Conservation (phyloP, 1,140 invertebrate genomes). For the Dendroctonus valens region DNA sequence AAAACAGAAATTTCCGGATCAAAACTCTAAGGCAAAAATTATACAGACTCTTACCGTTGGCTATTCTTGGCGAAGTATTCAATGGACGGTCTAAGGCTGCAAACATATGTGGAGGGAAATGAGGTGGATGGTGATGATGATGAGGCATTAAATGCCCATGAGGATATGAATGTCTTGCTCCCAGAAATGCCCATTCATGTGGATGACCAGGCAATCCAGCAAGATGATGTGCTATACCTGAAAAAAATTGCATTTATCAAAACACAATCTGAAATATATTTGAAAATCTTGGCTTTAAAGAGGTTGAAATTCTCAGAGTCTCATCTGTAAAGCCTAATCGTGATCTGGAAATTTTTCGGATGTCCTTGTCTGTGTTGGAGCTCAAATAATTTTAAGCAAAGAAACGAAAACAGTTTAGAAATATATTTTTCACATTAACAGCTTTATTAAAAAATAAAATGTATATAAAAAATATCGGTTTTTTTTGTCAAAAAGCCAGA, state of each 20-base stretch:
- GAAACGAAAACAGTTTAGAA: too few species aligned
- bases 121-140: conserved; percentile 49
- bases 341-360: too few species aligned
- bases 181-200: conserved; percentile 61
- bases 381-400: too few species aligned
- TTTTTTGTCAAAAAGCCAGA: too few species aligned
- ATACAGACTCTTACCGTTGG: conserved; percentile 45
- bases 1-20: too few species aligned
- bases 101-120: conserved; percentile 61
- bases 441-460: too few species aligned
- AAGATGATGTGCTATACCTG: conserved; percentile 66
- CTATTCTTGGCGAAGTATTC: conserved; percentile 49
- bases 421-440: too few species aligned
- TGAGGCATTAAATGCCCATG: conserved; percentile 55
- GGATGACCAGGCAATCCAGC: conserved; percentile 57
- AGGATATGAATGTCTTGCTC: conserved; percentile 56
- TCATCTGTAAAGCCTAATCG: too few species aligned
- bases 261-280: background rate
- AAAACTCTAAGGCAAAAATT: background rate
- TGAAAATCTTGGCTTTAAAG: background rate
- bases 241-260: conserved; percentile 39
- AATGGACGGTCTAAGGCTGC: conserved; percentile 51
- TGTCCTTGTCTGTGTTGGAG: too few species aligned
- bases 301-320: too few species aligned
- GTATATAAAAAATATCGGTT: too few species aligned